Evolutionary conservation across 2,888 invertebrate species (phyloP).

Genomic region (Oligia strigilis): DNA sequence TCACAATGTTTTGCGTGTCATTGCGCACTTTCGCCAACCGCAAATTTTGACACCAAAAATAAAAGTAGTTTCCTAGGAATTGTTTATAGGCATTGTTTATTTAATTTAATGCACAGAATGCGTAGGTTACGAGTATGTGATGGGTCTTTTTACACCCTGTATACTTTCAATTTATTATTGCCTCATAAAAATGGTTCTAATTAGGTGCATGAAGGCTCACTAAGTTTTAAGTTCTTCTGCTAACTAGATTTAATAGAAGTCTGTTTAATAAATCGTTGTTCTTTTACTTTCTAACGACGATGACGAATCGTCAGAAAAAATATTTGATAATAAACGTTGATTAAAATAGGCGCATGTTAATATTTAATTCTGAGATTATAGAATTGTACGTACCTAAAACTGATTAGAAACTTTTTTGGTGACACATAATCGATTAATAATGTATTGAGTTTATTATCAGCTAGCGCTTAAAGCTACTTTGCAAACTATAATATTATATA

Average conservation of each 20-base stretch:
- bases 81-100: too few species aligned
- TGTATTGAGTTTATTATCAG: conserved; percentile 32
- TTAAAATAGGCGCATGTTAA: background rate
- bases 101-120: too few species aligned
- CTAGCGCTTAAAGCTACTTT: conserved; percentile 42
- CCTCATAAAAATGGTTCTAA: background rate
- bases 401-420: conserved; percentile 29
- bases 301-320: background rate
- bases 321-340: background rate
- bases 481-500: conserved; percentile 7
- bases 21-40: too few species aligned
- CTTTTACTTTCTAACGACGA: background rate
- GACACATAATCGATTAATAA: conserved; percentile 35
- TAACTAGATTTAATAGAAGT: background rate
- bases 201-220: background rate
- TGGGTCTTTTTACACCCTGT: too few species aligned
- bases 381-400: conserved; percentile 6
- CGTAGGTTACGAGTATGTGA: too few species aligned
- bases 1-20: too few species aligned
- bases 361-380: background rate
- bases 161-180: conserved; percentile 9
- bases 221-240: background rate
- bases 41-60: too few species aligned
- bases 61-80: too few species aligned
- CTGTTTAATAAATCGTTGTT: background rate